These are phyloP conservation scores for Drosophila nasuta DNA, from an alignment of 1,140 invertebrate species.

Conservation along the genomic window DNA sequence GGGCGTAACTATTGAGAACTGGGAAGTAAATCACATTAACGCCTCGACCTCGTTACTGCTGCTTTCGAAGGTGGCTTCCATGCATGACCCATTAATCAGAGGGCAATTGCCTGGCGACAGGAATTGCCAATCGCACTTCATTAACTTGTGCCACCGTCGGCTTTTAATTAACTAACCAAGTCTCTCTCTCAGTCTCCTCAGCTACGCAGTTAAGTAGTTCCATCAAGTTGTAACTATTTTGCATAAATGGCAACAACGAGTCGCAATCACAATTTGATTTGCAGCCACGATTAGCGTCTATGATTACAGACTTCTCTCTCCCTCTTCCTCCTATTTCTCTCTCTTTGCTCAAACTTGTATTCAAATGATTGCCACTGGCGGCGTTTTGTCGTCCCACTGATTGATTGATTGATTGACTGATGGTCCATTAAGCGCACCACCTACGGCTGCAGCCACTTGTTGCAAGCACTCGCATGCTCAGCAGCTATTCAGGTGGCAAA, in stretches of 20 bases:
- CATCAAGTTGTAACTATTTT: slow-evolving; percentile 48
- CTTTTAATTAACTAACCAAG: slow-evolving; percentile 40
- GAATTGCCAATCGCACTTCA: slow-evolving; percentile 44
- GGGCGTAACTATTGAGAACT: slow-evolving; percentile 25
- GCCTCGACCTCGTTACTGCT: slow-evolving; percentile 20
- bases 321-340: not conserved
- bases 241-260: slow-evolving; percentile 55
- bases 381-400: slow-evolving; percentile 20
- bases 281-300: slow-evolving; percentile 21
- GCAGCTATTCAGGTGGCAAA: not conserved
- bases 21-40: slow-evolving; percentile 21
- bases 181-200: not conserved
- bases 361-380: slow-evolving; percentile 78
- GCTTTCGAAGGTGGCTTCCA: not conserved
- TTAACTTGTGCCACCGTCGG: slow-evolving; percentile 37
- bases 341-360: slow-evolving; percentile 29
- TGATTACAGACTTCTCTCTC: not conserved
- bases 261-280: slow-evolving; percentile 69
- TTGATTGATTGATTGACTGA: slow-evolving; percentile 71
- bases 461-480: slow-evolving; percentile 17
- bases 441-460: slow-evolving; percentile 9
- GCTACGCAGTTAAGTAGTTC: slow-evolving; percentile 4
- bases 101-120: slow-evolving; percentile 43
- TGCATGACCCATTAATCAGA: slow-evolving; percentile 40
- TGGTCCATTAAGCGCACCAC: slow-evolving; percentile 52